Percentiles rank a stretch among this genome's conserved stretches.
Evolutionary conservation across 2,113 vertebrate genomes (phyloP).

Genomic region (Boleophthalmus pectinirostris): DNA sequence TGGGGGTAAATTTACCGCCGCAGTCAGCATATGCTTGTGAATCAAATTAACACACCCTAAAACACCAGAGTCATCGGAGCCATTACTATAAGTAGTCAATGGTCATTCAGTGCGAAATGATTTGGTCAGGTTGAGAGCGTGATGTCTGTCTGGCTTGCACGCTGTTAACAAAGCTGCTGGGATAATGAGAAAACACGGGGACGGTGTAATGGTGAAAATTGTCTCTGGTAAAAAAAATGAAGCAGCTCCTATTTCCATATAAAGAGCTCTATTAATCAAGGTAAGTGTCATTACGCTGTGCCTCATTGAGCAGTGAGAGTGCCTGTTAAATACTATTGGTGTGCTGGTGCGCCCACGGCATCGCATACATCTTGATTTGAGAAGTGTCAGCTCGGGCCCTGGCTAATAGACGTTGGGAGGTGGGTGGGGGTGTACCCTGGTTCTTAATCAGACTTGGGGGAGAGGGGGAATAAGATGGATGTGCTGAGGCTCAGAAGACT

Average conservation of each 20-base stretch:
- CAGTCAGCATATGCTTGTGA: conserved; percentile 84
- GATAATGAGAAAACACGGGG: conserved; percentile 32
- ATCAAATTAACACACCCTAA: conserved; percentile 90
- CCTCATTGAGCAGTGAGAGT: conserved; percentile 96
- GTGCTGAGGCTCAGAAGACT: not conserved
- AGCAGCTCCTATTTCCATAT: conserved; percentile 95
- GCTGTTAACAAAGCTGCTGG: conserved; percentile 83
- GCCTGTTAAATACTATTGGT: conserved; percentile 91
- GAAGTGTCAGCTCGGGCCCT: conserved; percentile 87
- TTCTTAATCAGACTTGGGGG: conserved; percentile 63
- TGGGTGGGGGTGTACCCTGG: conserved; percentile 18
- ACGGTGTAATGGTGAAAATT: conserved; percentile 77
- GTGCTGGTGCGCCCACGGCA: conserved; percentile 88
- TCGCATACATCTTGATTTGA: conserved; percentile 94
- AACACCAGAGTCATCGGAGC: conserved; percentile 88
- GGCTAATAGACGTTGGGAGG: conserved; percentile 67
- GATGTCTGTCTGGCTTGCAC: conserved; percentile 86
- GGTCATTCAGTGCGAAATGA: conserved; percentile 79
- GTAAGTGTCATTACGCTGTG: conserved; percentile 93
- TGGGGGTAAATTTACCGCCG: conserved; percentile 35
- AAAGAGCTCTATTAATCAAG: conserved; percentile 98
- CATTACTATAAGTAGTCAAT: conserved; percentile 85
- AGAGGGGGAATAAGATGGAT: conserved; percentile 5
- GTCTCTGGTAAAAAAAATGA: conserved; percentile 68
- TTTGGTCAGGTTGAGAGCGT: conserved; percentile 89